Conservation (phyloP, 2,797 vertebrate species). For the Poliocrania exsul region DNA sequence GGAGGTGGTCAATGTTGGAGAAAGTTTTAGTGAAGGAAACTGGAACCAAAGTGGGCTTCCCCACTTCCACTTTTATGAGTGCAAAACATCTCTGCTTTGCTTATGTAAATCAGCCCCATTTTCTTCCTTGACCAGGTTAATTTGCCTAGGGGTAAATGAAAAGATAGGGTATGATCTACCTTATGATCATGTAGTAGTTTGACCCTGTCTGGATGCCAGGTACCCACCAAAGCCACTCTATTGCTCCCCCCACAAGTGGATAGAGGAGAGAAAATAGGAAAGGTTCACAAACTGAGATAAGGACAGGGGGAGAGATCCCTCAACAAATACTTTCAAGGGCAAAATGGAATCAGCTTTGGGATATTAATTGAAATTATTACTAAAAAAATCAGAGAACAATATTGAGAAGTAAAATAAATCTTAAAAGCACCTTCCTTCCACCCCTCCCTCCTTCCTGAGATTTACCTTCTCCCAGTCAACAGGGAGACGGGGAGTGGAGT, state of each 20-base stretch:
- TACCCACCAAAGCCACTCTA: not conserved
- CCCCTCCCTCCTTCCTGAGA: not conserved
- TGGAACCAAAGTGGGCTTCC: not conserved
- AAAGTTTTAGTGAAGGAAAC: not conserved
- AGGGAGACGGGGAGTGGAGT: not conserved
- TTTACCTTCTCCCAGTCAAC: rapidly evolving
- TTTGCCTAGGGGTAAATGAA: not conserved
- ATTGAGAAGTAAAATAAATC: not conserved
- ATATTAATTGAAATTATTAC: not conserved
- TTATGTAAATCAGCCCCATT: not conserved
- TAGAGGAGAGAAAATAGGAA: not conserved
- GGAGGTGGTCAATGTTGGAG: not conserved
- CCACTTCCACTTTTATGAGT: not conserved
- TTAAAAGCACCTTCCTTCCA: rapidly evolving
- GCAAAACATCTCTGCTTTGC: not conserved
- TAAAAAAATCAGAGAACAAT: not conserved
- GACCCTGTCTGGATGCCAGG: not conserved
- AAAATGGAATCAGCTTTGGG: not conserved
- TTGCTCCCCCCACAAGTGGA: not conserved
- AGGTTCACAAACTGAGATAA: not conserved
- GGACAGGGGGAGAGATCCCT: not conserved
- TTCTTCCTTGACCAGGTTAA: not conserved
- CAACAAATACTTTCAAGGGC: not conserved
- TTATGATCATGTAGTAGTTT: not conserved
- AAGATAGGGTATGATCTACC: not conserved